Conservation (phyloP, 2,797 vertebrate genomes). For the Chiloscyllium punctatum region DNA sequence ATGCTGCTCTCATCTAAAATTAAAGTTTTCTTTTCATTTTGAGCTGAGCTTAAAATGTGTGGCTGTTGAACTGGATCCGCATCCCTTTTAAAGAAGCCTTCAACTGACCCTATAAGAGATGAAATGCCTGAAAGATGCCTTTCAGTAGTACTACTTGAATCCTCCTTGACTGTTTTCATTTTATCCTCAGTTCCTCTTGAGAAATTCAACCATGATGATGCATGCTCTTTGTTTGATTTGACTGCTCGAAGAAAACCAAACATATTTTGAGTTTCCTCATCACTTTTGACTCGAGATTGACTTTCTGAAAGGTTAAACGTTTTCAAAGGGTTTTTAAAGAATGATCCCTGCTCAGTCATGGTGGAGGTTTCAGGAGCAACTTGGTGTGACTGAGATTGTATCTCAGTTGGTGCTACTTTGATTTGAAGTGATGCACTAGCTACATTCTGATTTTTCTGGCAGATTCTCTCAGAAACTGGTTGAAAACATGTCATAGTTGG, state of each 20-base stretch:
- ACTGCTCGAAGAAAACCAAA: conserved; percentile 78
- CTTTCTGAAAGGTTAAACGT: conserved; percentile 53
- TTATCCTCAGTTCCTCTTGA: conserved; percentile 46
- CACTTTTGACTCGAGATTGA: conserved; percentile 47
- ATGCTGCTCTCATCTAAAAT: not conserved
- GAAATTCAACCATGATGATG: conserved; percentile 47
- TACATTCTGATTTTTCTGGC: not conserved
- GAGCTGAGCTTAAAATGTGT: not conserved
- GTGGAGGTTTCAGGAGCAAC: conserved; percentile 43
- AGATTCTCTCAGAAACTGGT: not conserved
- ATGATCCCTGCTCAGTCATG: conserved; percentile 50
- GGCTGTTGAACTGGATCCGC: conserved; percentile 48
- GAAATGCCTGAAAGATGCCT: conserved; percentile 64
- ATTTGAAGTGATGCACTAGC: not conserved
- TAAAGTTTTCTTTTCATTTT: conserved; percentile 10
- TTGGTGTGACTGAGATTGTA: conserved; percentile 43
- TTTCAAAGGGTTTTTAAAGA: conserved; percentile 61
- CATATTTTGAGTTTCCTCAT: conserved; percentile 65
- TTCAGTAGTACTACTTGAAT: conserved; percentile 48
- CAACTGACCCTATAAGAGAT: conserved; percentile 73
- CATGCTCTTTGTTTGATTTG: conserved; percentile 60
- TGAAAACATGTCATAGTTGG: not conserved
- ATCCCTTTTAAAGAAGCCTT: conserved; percentile 72
- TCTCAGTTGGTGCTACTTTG: not conserved
- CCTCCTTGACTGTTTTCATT: conserved; percentile 42